These are phyloP conservation scores for Mus minutoides DNA, from an alignment of 2,797 vertebrate genomes.

Conservation along the genomic window DNA sequence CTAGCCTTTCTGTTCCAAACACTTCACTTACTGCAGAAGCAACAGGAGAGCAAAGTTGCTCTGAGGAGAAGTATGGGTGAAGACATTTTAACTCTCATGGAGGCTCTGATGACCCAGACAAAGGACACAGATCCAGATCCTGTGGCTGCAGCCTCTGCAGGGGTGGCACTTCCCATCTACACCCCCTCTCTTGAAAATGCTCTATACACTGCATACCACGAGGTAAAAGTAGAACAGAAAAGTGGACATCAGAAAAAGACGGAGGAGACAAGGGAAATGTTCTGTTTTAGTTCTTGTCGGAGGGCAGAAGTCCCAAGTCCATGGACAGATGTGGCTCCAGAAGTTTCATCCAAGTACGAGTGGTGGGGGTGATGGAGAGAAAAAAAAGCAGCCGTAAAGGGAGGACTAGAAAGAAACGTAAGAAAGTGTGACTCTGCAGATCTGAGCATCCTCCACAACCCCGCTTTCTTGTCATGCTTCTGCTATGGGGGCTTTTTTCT, in stretches of 20 bases:
- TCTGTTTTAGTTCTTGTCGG: not conserved
- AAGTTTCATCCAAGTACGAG: not conserved
- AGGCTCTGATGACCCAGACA: not conserved
- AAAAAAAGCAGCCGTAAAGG: conserved; percentile 38
- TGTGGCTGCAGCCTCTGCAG: not conserved
- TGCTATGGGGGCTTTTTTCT: not conserved
- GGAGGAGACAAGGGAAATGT: not conserved
- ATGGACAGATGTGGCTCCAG: not conserved
- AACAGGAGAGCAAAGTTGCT: not conserved
- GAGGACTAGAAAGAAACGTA: conserved; percentile 31
- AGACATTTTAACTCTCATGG: not conserved
- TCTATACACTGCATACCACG: not conserved
- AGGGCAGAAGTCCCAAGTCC: not conserved
- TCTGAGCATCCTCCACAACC: not conserved
- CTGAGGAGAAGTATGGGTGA: conserved; percentile 16
- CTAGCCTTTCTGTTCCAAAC: conserved; percentile 41
- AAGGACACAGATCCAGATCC: not conserved
- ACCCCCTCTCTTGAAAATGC: not conserved
- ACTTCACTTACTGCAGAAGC: not conserved
- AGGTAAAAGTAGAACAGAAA: not conserved
- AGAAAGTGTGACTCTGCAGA: not conserved
- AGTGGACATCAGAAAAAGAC: not conserved
- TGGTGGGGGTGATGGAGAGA: not conserved
- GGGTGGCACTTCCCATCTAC: not conserved
- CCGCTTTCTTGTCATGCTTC: not conserved